phyloP scores from a whole-genome alignment of 1,140 invertebrate species.

The Luehdorfia chinensis region DNA sequence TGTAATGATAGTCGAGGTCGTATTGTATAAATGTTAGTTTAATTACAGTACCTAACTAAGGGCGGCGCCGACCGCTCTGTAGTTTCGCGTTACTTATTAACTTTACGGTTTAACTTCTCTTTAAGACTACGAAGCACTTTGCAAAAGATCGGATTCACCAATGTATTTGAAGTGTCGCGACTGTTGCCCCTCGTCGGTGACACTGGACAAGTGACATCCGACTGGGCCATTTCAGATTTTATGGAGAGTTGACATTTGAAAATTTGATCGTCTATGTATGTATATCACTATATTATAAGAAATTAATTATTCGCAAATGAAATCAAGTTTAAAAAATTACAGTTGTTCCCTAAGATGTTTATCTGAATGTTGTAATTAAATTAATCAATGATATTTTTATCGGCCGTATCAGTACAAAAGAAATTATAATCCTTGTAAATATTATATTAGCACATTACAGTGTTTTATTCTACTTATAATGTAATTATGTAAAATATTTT shows the following conservation, averaged over 20 bases:
- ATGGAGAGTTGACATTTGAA: constrained; percentile 59
- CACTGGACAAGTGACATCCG: no score
- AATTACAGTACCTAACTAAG: constrained; percentile 32
- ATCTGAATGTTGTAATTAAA: constrained; percentile 60
- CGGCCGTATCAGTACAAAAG: constrained; percentile 69
- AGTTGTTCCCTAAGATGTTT: constrained; percentile 56
- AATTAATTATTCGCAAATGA: constrained; percentile 34
- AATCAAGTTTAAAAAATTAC: constrained; percentile 51
- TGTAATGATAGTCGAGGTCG: constrained; percentile 60
- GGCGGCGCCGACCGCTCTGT: constrained; percentile 20
- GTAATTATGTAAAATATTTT: constrained; percentile 73
- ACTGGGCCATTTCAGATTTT: no score
- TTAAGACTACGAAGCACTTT: constrained; percentile 40
- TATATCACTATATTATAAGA: constrained; percentile 47
- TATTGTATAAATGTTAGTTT: constrained; percentile 56
- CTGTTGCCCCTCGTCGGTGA: no score
- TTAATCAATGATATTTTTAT: constrained; percentile 61
- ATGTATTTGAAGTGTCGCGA: no score
- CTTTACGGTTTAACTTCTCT: constrained; percentile 34
- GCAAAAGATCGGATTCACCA: constrained; percentile 26
- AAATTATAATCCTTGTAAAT: constrained; percentile 65
- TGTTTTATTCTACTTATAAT: constrained; percentile 67
- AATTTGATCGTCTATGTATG: constrained; percentile 41
- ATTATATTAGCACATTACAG: constrained; percentile 57
- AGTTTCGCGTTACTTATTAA: constrained; percentile 41